These are phyloP conservation scores for Catharus minimus DNA, from an alignment of 2,113 vertebrate species.

Conservation along the genomic window DNA sequence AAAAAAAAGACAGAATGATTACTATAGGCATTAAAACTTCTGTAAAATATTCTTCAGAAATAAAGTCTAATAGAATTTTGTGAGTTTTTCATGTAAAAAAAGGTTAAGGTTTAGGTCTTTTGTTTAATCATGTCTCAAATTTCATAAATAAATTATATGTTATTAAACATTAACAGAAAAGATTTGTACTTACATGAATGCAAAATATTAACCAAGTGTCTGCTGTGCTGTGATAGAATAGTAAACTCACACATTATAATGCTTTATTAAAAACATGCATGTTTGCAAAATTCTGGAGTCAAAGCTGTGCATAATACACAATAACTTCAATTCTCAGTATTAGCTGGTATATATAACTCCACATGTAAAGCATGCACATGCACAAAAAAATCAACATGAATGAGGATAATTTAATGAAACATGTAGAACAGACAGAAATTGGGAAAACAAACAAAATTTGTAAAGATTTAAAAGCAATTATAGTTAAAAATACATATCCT, in stretches of 20 bases:
- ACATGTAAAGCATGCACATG: background rate
- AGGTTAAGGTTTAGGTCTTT: background rate
- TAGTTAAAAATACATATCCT: background rate
- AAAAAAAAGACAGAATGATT: background rate
- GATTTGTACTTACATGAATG: background rate
- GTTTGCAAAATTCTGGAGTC: background rate
- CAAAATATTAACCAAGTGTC: background rate
- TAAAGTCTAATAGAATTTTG: background rate
- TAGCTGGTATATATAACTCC: background rate
- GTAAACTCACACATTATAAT: background rate
- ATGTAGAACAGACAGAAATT: background rate
- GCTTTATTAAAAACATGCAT: background rate
- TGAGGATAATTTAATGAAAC: background rate
- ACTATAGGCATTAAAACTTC: background rate
- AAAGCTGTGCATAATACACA: background rate
- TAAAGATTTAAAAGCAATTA: background rate
- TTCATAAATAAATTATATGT: background rate
- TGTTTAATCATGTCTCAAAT: background rate
- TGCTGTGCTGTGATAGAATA: background rate
- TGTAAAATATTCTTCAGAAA: background rate
- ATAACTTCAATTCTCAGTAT: background rate
- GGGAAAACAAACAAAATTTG: background rate
- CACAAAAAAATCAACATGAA: background rate
- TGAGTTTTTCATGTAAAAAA: background rate
- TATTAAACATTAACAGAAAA: slow-evolving; percentile 1